Base-by-base conservation (phyloP, 2,888 invertebrate genomes). In the Drosophila hawaiiensis region DNA sequence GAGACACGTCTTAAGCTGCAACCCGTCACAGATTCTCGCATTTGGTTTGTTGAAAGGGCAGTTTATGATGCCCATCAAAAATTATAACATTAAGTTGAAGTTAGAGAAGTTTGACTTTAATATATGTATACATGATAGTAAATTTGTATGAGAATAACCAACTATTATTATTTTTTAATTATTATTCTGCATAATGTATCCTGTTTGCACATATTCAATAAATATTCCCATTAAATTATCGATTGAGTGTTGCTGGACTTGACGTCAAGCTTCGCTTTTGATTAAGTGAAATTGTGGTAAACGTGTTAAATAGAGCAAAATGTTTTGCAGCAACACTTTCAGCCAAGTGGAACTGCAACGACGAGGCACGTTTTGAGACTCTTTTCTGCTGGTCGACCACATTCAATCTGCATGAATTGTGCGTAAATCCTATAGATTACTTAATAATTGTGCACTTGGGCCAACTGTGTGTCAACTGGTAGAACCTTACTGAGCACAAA, bases 371-470 rank as follows among this genome's bases (percentile, higher is more conserved):
- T 37, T 52, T 28, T 14, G 14, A 28, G 33, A n/a, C 16, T 37
- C 35, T 37, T 41, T 53, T 29, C 28, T 43, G 41, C 31, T 19
- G 4, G 33, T 47, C 22, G 54, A 49, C 39, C 56, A 52, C 41
- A 41, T 35, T 39, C 39, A 53, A 28, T 54, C 16, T 29, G 47
- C 4, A 29, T 22, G 59, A 35, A 29, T 31, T 67, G 60, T 47
- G 22, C 43, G 39, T 35, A 69, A 77, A 64, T 70, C 68, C 43
- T 41, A 10, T 33, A 55, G 68, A 76, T 68, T 68, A 70, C 60
- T 80, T 70, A 76, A 80, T 73, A 80, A 80, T 76, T 76, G 76
- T 60, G 64, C 52, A 55, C 58, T 29, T 53, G 75, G 58, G 22
- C 5, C 72, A 60, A 61, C 49, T 55, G 63, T 70, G 74, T 78